Evolutionary conservation across 2,797 vertebrate species (phyloP), one percentile per base, ranked within the genome.

Genomic region (Choloepus didactylus): DNA sequence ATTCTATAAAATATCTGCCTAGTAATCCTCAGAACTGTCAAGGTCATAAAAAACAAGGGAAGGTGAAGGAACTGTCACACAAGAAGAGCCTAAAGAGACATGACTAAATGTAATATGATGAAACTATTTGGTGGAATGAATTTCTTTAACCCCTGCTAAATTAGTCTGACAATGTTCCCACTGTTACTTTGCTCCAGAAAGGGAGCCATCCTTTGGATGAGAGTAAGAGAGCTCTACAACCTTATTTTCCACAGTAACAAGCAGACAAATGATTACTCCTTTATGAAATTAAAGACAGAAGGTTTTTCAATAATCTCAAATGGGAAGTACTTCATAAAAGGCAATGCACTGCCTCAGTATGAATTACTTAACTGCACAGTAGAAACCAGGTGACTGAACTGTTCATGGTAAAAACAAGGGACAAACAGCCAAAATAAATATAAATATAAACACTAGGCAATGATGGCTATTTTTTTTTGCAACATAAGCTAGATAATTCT

Each of bases 71-170:
- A 92, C 12, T 59, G 19, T 75, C 41, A 81, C 51, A 31, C 18
- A 79, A 81, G 54, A 62, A 44, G 10, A 73, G 6, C 1, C 23
- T 46, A 35, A 85, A 25, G 14, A 31, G 6, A 12, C 9, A 49
- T 67, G 8, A 66, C 29, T 31, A 46, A 62, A 18, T 41, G 9
- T 35, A 38, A 79, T 25, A 3, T 59, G 16, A 9, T 29, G 11
- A 87, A 66, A 81, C 11, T 59, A 31, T 66, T 84, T 81, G 18
- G 18, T 62, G 10, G 93, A 82, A 93, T 62, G 19, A 35, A 81
- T 83, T 77, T 46, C 66, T 73, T 12, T 77, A 92, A 83, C 18
- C 44, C 29, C 41, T 89, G 31, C 10, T 77, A 96, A 88, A 90
- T 83, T 67, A 79, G 18, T 25, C 31, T 82, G 90, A 88, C 41